Evolutionary conservation across 2,113 vertebrate species (phyloP), one percentile per base, ranked within the genome.

Genomic region (Spheniscus mendiculus): DNA sequence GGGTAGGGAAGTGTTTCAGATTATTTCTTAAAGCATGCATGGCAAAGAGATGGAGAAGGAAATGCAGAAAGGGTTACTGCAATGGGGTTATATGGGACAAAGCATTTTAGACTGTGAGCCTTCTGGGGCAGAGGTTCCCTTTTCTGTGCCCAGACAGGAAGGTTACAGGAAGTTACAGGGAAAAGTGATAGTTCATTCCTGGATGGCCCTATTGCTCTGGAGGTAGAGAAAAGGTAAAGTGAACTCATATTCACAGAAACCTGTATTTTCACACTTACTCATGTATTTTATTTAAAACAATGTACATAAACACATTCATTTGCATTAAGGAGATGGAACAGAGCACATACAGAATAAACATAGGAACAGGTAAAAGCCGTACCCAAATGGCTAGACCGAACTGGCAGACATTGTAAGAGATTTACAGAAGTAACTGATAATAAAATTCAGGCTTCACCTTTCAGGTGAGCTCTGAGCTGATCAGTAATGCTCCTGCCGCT

Each of bases 161-260:
- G 91, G 94, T 95, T 95, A 96, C 89, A 93, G 95, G 93, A 97
- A 97, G 95, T 95, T 87, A 40, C 93, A 95, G 74, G 95, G 82
- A 74, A 86, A 91, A 88, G 88, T 90, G 93, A 88, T n/a, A 92
- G 87, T 47, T 88, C 89, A 91, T 91, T 96, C 71, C 50, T 55
- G 93, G 67, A 88, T 88, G 5, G 3, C 62, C 62, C 27, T 45
- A 27, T 66, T 93, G 45, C 78, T 90, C 44, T 82, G 74, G 53
- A 93, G 82, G 50, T 55, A 90, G 81, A 91, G 59, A 95, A 91
- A 94, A 83, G 71, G 82, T 94, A 77, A 91, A 93, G 30, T 59
- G 72, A 56, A 83, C 32, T 83, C 12, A 21, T 50, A 55, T 58
- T 67, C 23, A 63, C 36, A 45, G 25, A 70, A 91, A 73, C 50